phyloP scores from a whole-genome alignment of 2,113 vertebrate species.

The Parotia lawesii region DNA sequence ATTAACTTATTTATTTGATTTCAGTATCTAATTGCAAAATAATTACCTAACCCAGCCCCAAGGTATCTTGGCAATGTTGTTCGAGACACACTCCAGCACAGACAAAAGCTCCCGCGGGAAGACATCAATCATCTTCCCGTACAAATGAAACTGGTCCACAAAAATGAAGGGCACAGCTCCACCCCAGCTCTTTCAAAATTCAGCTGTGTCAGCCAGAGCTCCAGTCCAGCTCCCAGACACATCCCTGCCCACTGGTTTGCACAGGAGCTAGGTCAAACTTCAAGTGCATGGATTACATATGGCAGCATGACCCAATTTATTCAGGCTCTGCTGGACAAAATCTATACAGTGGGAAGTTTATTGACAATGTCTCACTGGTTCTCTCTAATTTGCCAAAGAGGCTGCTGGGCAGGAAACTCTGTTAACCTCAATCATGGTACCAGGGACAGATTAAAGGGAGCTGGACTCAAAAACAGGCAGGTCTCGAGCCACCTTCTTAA shows the following conservation, averaged over 20 bases:
- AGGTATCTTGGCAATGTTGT: background rate
- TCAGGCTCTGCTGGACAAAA: background rate
- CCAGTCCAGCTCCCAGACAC: background rate
- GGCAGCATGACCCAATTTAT: constrained; percentile 33
- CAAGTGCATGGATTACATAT: background rate
- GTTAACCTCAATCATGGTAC: background rate
- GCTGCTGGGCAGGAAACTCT: constrained; percentile 33
- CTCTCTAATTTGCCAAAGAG: constrained; percentile 32
- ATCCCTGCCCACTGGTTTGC: background rate
- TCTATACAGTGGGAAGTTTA: background rate
- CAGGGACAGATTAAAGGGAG: constrained; percentile 3
- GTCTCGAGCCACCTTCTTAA: background rate
- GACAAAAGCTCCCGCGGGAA: background rate
- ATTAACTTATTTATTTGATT: constrained; percentile 22
- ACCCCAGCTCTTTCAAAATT: constrained; percentile 2
- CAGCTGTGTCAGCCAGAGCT: background rate
- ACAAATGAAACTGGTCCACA: background rate
- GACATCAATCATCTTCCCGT: background rate
- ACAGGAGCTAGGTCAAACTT: constrained; percentile 22
- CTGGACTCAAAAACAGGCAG: background rate
- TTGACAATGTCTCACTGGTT: background rate
- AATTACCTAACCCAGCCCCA: background rate
- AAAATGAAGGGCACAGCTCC: constrained; percentile 3
- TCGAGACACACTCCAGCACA: background rate
- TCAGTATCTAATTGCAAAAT: background rate